Evolutionary conservation across 1,140 invertebrate species (phyloP).

Genomic region (Drosophila quadrilineata): DNA sequence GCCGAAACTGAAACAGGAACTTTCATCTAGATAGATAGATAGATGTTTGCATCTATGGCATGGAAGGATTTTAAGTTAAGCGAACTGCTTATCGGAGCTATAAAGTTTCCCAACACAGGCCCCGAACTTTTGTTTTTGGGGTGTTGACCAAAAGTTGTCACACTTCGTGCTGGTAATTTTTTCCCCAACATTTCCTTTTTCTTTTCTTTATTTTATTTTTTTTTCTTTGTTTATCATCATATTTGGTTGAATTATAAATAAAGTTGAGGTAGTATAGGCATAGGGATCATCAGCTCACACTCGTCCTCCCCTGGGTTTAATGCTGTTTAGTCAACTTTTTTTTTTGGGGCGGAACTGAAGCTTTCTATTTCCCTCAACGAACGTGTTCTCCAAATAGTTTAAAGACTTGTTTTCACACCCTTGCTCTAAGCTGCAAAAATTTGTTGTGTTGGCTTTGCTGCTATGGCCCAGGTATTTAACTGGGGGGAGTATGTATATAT

Average conservation of each 20-base stretch:
- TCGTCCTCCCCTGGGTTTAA: neutral
- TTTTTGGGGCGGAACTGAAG: neutral
- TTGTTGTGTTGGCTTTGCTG: conserved; percentile 29
- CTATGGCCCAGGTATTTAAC: conserved; percentile 18
- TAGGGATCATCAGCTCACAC: conserved; percentile 19
- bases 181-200: too few relatives aligned
- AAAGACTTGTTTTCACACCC: conserved; percentile 46
- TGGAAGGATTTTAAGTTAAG: conserved; percentile 4
- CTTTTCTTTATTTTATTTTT: too few relatives aligned
- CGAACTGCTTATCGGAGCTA: conserved; percentile 37
- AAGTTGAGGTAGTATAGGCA: conserved; percentile 55
- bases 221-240: too few relatives aligned
- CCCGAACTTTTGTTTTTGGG: conserved; percentile 26
- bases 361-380: neutral
- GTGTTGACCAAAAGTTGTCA: conserved; percentile 49
- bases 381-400: conserved; percentile 7
- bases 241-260: conserved; percentile 31
- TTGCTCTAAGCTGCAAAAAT: conserved; percentile 40
- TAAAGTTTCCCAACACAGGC: conserved; percentile 29
- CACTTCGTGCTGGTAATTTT: conserved; percentile 58
- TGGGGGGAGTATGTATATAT: neutral
- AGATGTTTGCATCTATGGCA: conserved; percentile 17
- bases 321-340: conserved; percentile 12
- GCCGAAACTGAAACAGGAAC: conserved; percentile 24
- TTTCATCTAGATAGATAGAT: conserved; percentile 38